A percentile compares a stretch with the other conserved stretches of the same genome.
phyloP scores from a whole-genome alignment of 1,140 invertebrate genomes.

The Olivierus martensii region DNA sequence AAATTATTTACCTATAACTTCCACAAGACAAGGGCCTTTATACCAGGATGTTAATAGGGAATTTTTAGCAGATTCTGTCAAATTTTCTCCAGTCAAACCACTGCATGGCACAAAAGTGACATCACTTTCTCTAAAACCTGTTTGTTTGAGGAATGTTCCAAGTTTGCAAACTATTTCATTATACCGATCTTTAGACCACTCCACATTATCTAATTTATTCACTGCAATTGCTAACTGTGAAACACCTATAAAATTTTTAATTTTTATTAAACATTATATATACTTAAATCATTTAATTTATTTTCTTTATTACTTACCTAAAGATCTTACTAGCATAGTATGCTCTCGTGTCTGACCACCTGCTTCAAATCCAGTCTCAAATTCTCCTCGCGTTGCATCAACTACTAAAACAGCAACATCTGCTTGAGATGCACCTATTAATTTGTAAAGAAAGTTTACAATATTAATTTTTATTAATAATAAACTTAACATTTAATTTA shows the following conservation, averaged over 20 bases:
- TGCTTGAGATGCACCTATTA: conserved; percentile 76
- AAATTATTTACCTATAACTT: conserved; percentile 53
- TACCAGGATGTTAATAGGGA: conserved; percentile 65
- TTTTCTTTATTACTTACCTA: conserved; percentile 42
- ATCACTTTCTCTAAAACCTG: conserved; percentile 81
- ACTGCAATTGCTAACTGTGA: conserved; percentile 70
- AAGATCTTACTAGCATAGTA: conserved; percentile 76
- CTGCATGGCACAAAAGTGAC: conserved; percentile 89
- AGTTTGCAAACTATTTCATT: conserved; percentile 74
- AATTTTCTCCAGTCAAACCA: conserved; percentile 85
- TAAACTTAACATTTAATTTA: background rate
- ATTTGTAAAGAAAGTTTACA: background rate
- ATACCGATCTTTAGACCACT: conserved; percentile 67
- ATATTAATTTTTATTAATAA: background rate
- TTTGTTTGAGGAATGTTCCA: conserved; percentile 78
- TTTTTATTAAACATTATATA: background rate
- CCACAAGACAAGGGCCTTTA: conserved; percentile 58
- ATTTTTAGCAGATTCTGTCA: conserved; percentile 52
- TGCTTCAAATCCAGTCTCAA: conserved; percentile 95
- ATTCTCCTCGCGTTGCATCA: conserved; percentile 86
- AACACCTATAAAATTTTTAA: conserved; percentile 41
- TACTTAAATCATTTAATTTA: background rate
- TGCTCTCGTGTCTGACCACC: conserved; percentile 98
- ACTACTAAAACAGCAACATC: conserved; percentile 93
- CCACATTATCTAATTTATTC: conserved; percentile 69